Evolutionary conservation across 2,888 invertebrate genomes (phyloP).

Genomic region (Merodon equestris): DNA sequence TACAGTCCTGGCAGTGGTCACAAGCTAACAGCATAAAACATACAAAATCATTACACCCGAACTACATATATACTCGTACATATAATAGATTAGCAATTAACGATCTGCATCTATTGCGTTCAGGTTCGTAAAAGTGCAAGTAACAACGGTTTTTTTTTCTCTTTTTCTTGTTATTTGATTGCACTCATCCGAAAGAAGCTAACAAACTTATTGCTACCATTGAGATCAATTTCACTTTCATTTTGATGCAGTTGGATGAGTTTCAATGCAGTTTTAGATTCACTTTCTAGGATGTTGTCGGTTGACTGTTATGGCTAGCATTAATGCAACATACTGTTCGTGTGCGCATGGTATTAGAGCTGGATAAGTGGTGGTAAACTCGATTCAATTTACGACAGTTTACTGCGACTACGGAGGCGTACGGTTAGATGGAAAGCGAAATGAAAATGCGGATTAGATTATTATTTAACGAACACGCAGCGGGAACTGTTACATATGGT

Average conservation of each 20-base stretch:
- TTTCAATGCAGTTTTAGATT: constrained; percentile 67
- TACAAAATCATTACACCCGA: no score
- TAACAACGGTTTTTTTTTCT: constrained; percentile 4
- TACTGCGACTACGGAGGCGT: constrained; percentile 1
- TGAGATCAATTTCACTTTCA: constrained; percentile 65
- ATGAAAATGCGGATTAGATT: constrained; percentile 60
- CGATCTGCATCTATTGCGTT: constrained; percentile 2
- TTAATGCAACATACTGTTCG: constrained; percentile 9
- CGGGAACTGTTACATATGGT: constrained; percentile 25
- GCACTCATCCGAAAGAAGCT: constrained; percentile 9
- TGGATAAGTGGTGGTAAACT: constrained; percentile 38
- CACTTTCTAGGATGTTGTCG: constrained; percentile 66
- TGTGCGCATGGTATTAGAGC: constrained; percentile 2
- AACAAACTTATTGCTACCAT: constrained; percentile 9
- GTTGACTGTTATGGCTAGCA: constrained; percentile 39
- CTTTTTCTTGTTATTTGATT: constrained; percentile 27
- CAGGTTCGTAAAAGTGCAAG: constrained; percentile 11
- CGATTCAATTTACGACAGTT: constrained; percentile 62
- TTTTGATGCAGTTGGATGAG: constrained; percentile 66
- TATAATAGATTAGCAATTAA: no score
- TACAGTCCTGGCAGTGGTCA: no score
- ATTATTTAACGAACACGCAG: constrained; percentile 63
- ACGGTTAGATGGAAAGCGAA: constrained; percentile 51
- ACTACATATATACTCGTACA: no score
- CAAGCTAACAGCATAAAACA: no score